These are phyloP conservation scores for Naso thynnoides DNA, from an alignment of 2,797 vertebrate genomes.

Conservation along the genomic window DNA sequence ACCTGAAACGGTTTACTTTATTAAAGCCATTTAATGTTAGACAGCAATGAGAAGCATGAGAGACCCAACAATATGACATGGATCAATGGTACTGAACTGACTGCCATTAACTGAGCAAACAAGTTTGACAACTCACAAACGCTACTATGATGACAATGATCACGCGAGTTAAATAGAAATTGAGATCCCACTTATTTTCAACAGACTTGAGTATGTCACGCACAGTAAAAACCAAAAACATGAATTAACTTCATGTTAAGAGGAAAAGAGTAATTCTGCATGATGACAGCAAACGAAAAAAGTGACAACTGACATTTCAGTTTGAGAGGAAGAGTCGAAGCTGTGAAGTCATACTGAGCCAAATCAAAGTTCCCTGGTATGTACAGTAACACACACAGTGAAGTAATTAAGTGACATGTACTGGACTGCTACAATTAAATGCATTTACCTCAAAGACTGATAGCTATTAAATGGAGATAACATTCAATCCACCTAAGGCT, in stretches of 20 bases:
- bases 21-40: constrained; percentile 91
- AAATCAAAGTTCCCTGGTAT: constrained; percentile 67
- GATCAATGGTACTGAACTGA: constrained; percentile 85
- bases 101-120: constrained; percentile 74
- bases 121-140: constrained; percentile 85
- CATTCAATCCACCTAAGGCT: constrained; percentile 71
- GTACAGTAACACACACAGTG: constrained; percentile 81
- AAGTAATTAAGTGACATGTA: constrained; percentile 83
- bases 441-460: constrained; percentile 69
- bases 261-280: constrained; percentile 41
- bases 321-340: constrained; percentile 37
- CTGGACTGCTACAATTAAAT: constrained; percentile 80
- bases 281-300: constrained; percentile 42
- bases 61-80: constrained; percentile 87
- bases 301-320: constrained; percentile 40
- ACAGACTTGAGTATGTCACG: constrained; percentile 79
- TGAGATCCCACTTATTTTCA: constrained; percentile 85
- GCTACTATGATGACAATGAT: constrained; percentile 85
- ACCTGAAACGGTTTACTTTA: constrained; percentile 71
- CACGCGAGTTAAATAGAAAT: constrained; percentile 84
- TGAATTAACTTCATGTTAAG: constrained; percentile 54
- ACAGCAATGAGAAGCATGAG: constrained; percentile 91
- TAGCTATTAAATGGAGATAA: constrained; percentile 72
- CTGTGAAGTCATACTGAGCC: constrained; percentile 55
- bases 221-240: constrained; percentile 71